Evolutionary conservation across 2,797 vertebrate genomes (phyloP).

Genomic region (Oceanodroma leucorhoa): DNA sequence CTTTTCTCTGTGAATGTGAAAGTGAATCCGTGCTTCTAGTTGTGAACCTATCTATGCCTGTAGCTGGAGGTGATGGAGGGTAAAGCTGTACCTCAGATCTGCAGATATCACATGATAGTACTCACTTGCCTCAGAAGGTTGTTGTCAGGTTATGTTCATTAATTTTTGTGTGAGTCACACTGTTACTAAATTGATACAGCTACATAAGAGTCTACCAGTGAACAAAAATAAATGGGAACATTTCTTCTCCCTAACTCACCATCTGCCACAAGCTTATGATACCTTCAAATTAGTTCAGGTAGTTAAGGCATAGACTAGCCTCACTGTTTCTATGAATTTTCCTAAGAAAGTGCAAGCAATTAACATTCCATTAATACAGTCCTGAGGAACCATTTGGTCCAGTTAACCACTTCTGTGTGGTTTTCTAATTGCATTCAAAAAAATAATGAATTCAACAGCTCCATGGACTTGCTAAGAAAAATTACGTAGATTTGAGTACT

Average conservation of each 20-base stretch:
- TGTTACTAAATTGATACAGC: conserved; percentile 49
- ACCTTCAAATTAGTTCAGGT: conserved; percentile 42
- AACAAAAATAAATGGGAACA: conserved; percentile 60
- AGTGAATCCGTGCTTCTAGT: not conserved
- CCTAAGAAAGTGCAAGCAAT: not conserved
- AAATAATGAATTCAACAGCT: not conserved
- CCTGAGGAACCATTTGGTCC: not conserved
- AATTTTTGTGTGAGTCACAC: conserved; percentile 27
- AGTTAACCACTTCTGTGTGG: not conserved
- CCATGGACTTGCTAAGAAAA: not conserved
- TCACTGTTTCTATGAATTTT: not conserved
- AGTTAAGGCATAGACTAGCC: not conserved
- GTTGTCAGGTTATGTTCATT: conserved; percentile 47
- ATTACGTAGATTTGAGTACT: not conserved
- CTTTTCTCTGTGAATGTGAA: not conserved
- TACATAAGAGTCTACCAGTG: conserved; percentile 37
- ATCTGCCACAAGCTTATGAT: conserved; percentile 49
- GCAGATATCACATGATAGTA: not conserved
- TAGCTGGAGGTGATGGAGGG: not conserved
- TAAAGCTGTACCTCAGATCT: not conserved
- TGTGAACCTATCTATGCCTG: not conserved
- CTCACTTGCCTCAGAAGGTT: not conserved
- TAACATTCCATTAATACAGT: not conserved
- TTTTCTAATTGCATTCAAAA: not conserved
- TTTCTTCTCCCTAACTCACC: conserved; percentile 35